Evolutionary conservation across 2,888 invertebrate species (phyloP).

Genomic region (Bedellia somnulentella): DNA sequence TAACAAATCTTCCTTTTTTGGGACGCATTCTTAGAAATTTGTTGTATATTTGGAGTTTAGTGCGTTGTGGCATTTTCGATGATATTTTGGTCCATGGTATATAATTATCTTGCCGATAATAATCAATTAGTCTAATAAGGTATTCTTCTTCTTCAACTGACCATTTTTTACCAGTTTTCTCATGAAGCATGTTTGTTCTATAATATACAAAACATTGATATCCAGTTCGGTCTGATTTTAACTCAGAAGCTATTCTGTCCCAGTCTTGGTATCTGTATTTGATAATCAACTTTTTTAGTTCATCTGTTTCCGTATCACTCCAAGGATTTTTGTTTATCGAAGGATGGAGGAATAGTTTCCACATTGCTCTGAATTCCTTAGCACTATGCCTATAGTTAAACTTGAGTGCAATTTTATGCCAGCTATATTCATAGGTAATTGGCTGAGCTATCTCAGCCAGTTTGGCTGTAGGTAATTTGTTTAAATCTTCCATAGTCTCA

Average conservation of each 20-base stretch:
- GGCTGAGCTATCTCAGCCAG: slow-evolving; percentile 28
- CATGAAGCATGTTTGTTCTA: slow-evolving; percentile 45
- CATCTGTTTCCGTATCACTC: slow-evolving; percentile 25
- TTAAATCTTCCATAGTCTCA: slow-evolving; percentile 13
- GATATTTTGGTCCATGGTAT: slow-evolving; percentile 77
- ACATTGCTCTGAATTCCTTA: slow-evolving; percentile 68
- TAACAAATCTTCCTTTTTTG: slow-evolving; percentile 65
- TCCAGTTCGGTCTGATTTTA: slow-evolving; percentile 63
- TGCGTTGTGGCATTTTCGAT: slow-evolving; percentile 63
- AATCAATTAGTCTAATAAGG: slow-evolving; percentile 64
- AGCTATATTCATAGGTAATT: slow-evolving; percentile 54
- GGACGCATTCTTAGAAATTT: slow-evolving; percentile 42
- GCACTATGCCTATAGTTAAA: slow-evolving; percentile 60
- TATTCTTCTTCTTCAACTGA: slow-evolving; percentile 67
- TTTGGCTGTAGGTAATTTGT: slow-evolving; percentile 12
- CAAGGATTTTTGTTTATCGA: slow-evolving; percentile 56
- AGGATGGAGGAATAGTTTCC: slow-evolving; percentile 73
- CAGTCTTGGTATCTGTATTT: slow-evolving; percentile 31
- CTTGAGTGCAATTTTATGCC: slow-evolving; percentile 53
- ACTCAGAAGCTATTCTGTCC: slow-evolving; percentile 61
- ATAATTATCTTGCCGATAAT: slow-evolving; percentile 63
- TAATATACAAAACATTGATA: slow-evolving; percentile 73
- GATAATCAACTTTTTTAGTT: slow-evolving; percentile 22
- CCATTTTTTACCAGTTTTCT: slow-evolving; percentile 56
- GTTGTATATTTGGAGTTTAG: slow-evolving; percentile 67